A percentile compares a stretch with the other conserved stretches of the same genome.
phyloP scores from a whole-genome alignment of 2,888 invertebrate species.

The Epinotia demarniana region DNA sequence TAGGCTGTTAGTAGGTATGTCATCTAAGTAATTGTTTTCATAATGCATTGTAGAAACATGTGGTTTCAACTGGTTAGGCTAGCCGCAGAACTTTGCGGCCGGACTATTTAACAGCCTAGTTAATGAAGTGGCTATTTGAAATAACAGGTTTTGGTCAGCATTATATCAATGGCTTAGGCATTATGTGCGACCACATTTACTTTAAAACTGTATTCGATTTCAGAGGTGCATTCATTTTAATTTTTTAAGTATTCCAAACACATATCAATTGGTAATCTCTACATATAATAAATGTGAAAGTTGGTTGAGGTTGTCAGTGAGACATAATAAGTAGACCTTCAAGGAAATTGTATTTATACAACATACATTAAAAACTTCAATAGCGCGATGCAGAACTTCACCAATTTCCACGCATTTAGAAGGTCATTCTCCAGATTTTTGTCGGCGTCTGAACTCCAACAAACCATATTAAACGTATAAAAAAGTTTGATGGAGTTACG shows the following conservation, averaged over 20 bases:
- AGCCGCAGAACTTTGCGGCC: conserved; percentile 38
- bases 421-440: no score
- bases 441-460: no score
- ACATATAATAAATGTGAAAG: no score
- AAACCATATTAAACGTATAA: no score
- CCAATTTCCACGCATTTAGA: no score
- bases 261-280: no score
- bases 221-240: not conserved
- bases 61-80: conserved; percentile 15
- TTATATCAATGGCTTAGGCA: conserved; percentile 25
- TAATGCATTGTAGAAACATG: conserved; percentile 4
- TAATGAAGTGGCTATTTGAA: conserved; percentile 25
- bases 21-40: conserved; percentile 2
- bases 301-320: no score
- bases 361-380: no score
- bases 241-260: not conserved
- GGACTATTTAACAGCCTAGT: conserved; percentile 43
- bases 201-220: not conserved
- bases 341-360: no score
- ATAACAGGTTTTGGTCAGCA: conserved; percentile 6
- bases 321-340: no score
- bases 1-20: not conserved
- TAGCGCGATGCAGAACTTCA: no score
- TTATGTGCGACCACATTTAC: conserved; percentile 9
- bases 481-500: no score